Evolutionary conservation across 2,888 invertebrate genomes (phyloP).

Genomic region (Rugalucina vietnamica): DNA sequence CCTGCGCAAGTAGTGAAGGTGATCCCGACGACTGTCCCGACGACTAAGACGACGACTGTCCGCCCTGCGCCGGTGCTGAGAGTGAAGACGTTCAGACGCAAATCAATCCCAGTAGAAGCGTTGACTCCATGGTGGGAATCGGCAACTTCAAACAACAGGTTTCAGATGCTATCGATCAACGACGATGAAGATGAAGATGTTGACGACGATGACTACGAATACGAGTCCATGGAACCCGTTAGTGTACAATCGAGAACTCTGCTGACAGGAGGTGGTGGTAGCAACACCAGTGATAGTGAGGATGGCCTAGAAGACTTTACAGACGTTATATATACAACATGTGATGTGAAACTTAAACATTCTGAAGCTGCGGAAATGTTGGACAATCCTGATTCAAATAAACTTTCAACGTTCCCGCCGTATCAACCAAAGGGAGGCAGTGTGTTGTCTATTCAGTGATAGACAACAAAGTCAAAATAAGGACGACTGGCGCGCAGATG

Average conservation of each 20-base stretch:
- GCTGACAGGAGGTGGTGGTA: neutral
- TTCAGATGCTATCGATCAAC: neutral
- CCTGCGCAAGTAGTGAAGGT: no score
- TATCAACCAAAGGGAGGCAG: neutral
- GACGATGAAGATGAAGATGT: neutral
- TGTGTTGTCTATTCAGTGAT: neutral
- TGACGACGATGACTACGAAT: neutral
- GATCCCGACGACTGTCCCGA: no score
- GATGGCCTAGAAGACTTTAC: neutral
- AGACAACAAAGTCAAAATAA: neutral
- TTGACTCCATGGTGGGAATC: constrained; percentile 1
- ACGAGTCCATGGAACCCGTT: no score
- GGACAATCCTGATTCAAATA: neutral
- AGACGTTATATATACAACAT: neutral
- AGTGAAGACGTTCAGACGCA: no score
- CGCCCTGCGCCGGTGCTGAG: no score
- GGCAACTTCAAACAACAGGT: neutral
- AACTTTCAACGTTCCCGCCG: neutral
- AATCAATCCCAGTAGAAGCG: no score
- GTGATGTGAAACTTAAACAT: neutral
- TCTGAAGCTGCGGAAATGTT: neutral
- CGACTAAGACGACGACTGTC: no score
- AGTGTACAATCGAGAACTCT: no score
- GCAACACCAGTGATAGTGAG: no score
- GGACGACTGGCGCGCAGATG: neutral